Evolutionary conservation across 2,888 invertebrate genomes (phyloP).

Genomic region (Drosophila emarginata): DNA sequence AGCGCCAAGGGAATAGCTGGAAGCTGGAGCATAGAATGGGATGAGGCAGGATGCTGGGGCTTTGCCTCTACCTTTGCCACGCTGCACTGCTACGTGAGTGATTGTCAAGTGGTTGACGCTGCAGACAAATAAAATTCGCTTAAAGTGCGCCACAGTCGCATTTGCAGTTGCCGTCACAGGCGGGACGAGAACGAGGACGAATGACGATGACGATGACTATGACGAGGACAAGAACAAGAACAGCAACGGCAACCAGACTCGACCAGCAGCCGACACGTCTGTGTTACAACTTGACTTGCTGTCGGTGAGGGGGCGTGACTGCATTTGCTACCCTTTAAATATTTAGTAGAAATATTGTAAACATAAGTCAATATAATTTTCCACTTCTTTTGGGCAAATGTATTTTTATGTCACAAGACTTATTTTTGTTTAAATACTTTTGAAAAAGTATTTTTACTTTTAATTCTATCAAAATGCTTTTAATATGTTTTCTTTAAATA

Average conservation of each 20-base stretch:
- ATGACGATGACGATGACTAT: slow-evolving; percentile 3
- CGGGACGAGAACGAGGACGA: slow-evolving; percentile 9
- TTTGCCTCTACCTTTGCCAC: slow-evolving; percentile 7
- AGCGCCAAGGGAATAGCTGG: slow-evolving; percentile 29
- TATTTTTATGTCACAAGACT: no score
- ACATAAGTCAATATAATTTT: no score
- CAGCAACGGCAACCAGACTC: slow-evolving; percentile 16
- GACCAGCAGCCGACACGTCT: slow-evolving; percentile 45
- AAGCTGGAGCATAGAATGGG: slow-evolving; percentile 29
- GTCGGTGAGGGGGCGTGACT: slow-evolving; percentile 64
- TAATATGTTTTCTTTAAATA: no score
- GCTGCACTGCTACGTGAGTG: slow-evolving; percentile 68
- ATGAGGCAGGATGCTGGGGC: slow-evolving; percentile 52
- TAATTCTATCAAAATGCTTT: no score
- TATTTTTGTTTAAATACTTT: no score
- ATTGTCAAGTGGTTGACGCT: slow-evolving; percentile 78
- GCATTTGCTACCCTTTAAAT: slow-evolving; percentile 6
- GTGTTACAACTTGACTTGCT: slow-evolving; percentile 65
- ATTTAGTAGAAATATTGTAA: background rate
- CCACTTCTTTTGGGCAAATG: no score
- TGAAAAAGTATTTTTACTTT: no score
- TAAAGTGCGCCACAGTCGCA: slow-evolving; percentile 71
- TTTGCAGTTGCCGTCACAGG: slow-evolving; percentile 34
- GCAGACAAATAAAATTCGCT: slow-evolving; percentile 78
- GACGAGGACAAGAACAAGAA: background rate